A percentile compares a stretch with the other conserved stretches of the same genome.
phyloP scores from a whole-genome alignment of 2,888 invertebrate species.

The Erpobdella octoculata region DNA sequence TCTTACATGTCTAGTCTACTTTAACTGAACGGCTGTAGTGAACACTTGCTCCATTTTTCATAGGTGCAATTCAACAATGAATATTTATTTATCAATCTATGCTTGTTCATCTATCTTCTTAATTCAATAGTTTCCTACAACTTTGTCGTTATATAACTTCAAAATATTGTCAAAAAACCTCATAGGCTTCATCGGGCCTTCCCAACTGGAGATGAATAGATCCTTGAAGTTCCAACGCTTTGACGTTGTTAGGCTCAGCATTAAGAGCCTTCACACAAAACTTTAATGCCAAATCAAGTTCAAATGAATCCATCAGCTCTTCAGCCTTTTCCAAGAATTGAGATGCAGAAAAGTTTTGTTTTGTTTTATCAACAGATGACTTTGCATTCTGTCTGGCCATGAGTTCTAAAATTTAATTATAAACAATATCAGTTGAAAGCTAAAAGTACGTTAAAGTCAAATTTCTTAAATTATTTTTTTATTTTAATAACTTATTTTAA shows the following conservation, averaged over 20 bases:
- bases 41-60: too few relatives aligned
- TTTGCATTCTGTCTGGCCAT: background rate
- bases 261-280: slow-evolving; percentile 51
- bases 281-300: slow-evolving; percentile 51
- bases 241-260: slow-evolving; percentile 48
- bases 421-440: background rate
- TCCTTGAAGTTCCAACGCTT: slow-evolving; percentile 51
- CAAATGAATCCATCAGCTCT: slow-evolving; percentile 50
- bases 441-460: background rate
- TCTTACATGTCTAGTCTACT: too few relatives aligned
- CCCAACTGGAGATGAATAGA: slow-evolving; percentile 50
- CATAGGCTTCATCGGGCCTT: slow-evolving; percentile 50
- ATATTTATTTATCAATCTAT: too few relatives aligned
- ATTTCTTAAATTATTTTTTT: background rate
- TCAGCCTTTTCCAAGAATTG: slow-evolving; percentile 44
- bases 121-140: too few relatives aligned
- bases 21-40: too few relatives aligned
- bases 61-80: too few relatives aligned
- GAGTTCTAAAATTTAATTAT: background rate
- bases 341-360: background rate
- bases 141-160: too few relatives aligned
- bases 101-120: too few relatives aligned
- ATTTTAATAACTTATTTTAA: background rate
- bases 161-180: slow-evolving; percentile 41
- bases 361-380: background rate